Conservation (phyloP, 2,113 vertebrate genomes). For the Caranx melampygus region DNA sequence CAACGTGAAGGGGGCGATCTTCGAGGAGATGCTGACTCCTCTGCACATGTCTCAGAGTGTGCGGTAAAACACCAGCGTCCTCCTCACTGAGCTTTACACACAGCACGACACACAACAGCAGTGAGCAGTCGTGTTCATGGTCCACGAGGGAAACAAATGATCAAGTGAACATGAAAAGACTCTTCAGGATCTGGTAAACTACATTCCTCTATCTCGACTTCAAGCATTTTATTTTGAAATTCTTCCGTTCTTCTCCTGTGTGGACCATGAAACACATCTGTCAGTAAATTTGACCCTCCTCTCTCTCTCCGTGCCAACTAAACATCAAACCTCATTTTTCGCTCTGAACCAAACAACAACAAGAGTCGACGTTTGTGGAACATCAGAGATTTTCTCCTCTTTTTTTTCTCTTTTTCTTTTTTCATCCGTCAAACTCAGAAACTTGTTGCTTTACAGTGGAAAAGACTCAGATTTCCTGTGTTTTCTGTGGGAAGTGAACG, state of each 20-base stretch:
- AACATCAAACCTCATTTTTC: constrained; percentile 19
- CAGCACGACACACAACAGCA: neutral
- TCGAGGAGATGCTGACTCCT: constrained; percentile 96
- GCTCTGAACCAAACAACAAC: neutral
- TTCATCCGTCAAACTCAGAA: neutral
- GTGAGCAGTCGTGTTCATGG: no score
- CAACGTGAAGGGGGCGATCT: constrained; percentile 97
- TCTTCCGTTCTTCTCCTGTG: neutral
- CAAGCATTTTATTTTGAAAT: no score
- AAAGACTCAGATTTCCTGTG: neutral
- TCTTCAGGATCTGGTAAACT: no score
- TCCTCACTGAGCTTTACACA: neutral
- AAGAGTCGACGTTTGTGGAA: neutral
- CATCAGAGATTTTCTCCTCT: neutral
- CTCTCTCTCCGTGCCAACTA: neutral
- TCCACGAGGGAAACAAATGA: no score
- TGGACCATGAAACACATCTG: neutral
- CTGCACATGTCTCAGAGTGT: constrained; percentile 98
- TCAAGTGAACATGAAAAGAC: no score
- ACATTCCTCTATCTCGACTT: neutral
- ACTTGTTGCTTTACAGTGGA: neutral
- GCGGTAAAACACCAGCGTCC: constrained; percentile 80
- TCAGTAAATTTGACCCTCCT: neutral
- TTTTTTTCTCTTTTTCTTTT: no score
- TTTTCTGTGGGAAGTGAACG: neutral